Percentiles rank a stretch among this genome's conserved stretches.
Evolutionary conservation across 2,888 invertebrate genomes (phyloP).

Genomic region (Pandemis cinnamomeana): DNA sequence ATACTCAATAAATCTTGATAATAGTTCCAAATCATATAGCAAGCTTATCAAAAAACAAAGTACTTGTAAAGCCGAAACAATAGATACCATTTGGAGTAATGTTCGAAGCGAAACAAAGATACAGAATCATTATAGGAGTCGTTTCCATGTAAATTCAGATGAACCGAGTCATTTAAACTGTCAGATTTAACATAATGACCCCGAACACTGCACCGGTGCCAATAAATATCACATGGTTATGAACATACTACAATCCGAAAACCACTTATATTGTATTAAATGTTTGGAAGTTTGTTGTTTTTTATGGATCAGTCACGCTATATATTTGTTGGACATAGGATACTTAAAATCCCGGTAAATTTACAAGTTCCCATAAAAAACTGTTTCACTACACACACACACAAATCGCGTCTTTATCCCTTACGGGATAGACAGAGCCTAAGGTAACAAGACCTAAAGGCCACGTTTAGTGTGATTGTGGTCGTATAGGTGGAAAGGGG

Average conservation of each 20-base stretch:
- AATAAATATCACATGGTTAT: slow-evolving; percentile 33
- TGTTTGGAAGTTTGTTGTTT: not conserved
- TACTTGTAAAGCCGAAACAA: slow-evolving; percentile 14
- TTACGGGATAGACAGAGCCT: too few relatives aligned
- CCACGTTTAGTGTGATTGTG: too few relatives aligned
- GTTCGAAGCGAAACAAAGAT: slow-evolving; percentile 34
- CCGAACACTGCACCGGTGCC: slow-evolving; percentile 18
- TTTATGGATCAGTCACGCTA: not conserved
- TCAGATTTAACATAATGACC: slow-evolving; percentile 35
- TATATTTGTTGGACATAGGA: too few relatives aligned
- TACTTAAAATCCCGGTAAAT: too few relatives aligned
- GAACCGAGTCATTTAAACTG: slow-evolving; percentile 30
- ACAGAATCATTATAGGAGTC: slow-evolving; percentile 24
- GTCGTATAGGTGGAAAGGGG: too few relatives aligned
- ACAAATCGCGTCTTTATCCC: too few relatives aligned
- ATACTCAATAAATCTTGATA: too few relatives aligned
- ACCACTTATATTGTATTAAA: not conserved
- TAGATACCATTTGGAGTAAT: slow-evolving; percentile 16
- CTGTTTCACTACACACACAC: too few relatives aligned
- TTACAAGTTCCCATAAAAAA: too few relatives aligned
- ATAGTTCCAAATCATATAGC: too few relatives aligned
- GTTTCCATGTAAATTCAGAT: slow-evolving; percentile 36
- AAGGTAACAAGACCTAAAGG: too few relatives aligned
- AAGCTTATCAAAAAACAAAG: not conserved
- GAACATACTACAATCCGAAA: slow-evolving; percentile 3